Evolutionary conservation across 2,888 invertebrate genomes (phyloP), one percentile per base, ranked within the genome.

Genomic region (Aethes cnicana): DNA sequence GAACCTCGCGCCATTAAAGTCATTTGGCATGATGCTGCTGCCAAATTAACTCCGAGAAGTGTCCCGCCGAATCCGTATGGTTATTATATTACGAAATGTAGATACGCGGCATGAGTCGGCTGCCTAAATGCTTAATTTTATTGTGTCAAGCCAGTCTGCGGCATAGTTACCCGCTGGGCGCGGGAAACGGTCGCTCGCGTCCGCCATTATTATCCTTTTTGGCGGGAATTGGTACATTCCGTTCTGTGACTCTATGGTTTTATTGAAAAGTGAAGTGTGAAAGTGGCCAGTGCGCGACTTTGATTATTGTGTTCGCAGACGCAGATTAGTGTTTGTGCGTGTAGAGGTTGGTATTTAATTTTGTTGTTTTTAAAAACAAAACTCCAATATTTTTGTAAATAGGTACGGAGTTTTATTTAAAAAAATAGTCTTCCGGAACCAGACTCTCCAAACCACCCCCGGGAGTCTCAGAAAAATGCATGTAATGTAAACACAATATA

Each of bases 51-150:
- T 62, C 67, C 69, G 69, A 76, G 77, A 76, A 75, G 68, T 71
- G 64, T 70, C 70, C 69, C 64, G 65, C 66, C 66, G 69, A 55
- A 57, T 63, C 46, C 61, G 61, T 72, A 65, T 74, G 74, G 74
- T 70, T 77, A 78, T 78, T 77, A 78, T 77, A 78, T 77, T 77
- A 78, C 76, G 74, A 80, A 76, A 81, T 72, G 66, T n/a, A n/a
- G n/a, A n/a, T 63, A 61, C 70, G 66, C 66, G 63, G 65, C 62
- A 54, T 57, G 66, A 65, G 63, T 65, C 70, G 66, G 57, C 54
- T 61, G 65, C 69, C 69, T 74, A 68, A 71, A 78, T 78, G 76
- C 68, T 74, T 67, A 68, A 69, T 78, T 81, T 84, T 78, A 83
- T 84, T 83, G 81, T 84, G 82, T 83, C 83, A 78, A 74, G 63